phyloP scores from a whole-genome alignment of 2,113 vertebrate species.

The Pterophyllum scalare region DNA sequence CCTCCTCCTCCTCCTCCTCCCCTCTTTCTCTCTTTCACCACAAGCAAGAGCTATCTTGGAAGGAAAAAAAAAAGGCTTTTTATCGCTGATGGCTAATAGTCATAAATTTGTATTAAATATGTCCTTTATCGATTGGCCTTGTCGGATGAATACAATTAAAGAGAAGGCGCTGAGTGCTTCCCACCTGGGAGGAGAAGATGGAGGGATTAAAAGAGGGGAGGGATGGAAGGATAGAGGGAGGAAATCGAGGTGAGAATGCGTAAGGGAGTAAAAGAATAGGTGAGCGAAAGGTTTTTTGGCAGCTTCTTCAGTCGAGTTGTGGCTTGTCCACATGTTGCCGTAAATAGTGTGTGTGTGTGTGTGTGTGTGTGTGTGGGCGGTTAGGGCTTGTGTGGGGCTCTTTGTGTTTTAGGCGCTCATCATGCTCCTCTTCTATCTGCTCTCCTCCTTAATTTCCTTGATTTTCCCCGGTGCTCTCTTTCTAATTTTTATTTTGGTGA shows the following conservation, averaged over 20 bases:
- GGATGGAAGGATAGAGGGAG: slow-evolving; percentile 23
- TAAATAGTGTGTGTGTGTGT: slow-evolving; percentile 10
- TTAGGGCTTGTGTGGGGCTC: slow-evolving; percentile 4
- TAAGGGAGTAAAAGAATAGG: slow-evolving; percentile 29
- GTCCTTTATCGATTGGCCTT: slow-evolving; percentile 79
- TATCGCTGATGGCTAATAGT: slow-evolving; percentile 75
- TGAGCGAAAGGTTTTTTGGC: slow-evolving; percentile 42
- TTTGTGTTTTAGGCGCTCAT: slow-evolving; percentile 49
- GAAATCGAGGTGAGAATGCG: slow-evolving; percentile 18
- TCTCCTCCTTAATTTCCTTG: background rate
- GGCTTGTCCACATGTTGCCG: slow-evolving; percentile 53
- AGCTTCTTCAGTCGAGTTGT: slow-evolving; percentile 38
- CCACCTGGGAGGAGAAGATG: slow-evolving; percentile 63
- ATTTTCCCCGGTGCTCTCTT: background rate
- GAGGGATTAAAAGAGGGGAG: slow-evolving; percentile 35
- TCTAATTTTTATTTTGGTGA: slow-evolving; percentile 16
- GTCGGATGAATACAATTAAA: slow-evolving; percentile 79
- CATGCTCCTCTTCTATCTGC: slow-evolving; percentile 11
- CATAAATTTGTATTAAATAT: slow-evolving; percentile 82
- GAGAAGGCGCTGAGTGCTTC: slow-evolving; percentile 70
- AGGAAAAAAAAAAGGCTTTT: slow-evolving; percentile 54
- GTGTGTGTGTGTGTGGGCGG: slow-evolving; percentile 28
- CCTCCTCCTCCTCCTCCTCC: slow-evolving; percentile 11
- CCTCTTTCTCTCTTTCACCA: slow-evolving; percentile 55
- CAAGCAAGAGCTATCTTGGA: slow-evolving; percentile 48